Conservation (phyloP, 2,888 invertebrate genomes). For the Ceriagrion tenellum region DNA sequence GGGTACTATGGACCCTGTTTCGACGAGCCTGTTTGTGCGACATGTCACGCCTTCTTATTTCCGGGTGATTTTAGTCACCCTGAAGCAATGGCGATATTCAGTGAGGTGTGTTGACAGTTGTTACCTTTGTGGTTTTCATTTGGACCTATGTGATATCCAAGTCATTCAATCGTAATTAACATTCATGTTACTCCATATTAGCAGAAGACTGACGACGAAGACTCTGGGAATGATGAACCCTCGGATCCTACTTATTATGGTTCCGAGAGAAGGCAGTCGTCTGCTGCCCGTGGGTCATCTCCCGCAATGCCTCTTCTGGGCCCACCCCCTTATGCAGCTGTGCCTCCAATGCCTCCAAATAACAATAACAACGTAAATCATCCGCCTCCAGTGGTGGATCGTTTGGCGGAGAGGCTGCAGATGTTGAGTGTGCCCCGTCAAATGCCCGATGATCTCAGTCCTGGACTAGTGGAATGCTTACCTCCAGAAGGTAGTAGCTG, state of each 20-base stretch:
- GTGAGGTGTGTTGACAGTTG: constrained; percentile 75
- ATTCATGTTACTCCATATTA: constrained; percentile 68
- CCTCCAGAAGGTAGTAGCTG: constrained; percentile 84
- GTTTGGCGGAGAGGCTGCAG: constrained; percentile 76
- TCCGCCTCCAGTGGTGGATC: constrained; percentile 79
- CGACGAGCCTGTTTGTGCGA: constrained; percentile 93
- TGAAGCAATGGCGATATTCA: constrained; percentile 74
- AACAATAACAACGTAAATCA: constrained; percentile 74
- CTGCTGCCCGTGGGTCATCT: constrained; percentile 73
- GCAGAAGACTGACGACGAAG: constrained; percentile 91
- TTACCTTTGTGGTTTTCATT: neutral
- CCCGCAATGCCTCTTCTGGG: constrained; percentile 69
- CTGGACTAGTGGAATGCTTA: constrained; percentile 84
- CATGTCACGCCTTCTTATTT: constrained; percentile 95
- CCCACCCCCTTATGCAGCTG: constrained; percentile 72
- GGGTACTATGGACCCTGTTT: constrained; percentile 96
- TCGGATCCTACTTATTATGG: constrained; percentile 83
- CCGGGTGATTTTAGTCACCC: constrained; percentile 84
- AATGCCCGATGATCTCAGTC: constrained; percentile 80
- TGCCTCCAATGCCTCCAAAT: constrained; percentile 71
- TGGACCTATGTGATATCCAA: neutral
- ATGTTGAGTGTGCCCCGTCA: constrained; percentile 78
- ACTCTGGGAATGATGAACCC: constrained; percentile 97
- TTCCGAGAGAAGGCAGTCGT: constrained; percentile 76
- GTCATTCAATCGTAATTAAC: neutral